Evolutionary conservation across 2,113 vertebrate genomes (phyloP).

Genomic region (Brachyhypopomus occidentalis): DNA sequence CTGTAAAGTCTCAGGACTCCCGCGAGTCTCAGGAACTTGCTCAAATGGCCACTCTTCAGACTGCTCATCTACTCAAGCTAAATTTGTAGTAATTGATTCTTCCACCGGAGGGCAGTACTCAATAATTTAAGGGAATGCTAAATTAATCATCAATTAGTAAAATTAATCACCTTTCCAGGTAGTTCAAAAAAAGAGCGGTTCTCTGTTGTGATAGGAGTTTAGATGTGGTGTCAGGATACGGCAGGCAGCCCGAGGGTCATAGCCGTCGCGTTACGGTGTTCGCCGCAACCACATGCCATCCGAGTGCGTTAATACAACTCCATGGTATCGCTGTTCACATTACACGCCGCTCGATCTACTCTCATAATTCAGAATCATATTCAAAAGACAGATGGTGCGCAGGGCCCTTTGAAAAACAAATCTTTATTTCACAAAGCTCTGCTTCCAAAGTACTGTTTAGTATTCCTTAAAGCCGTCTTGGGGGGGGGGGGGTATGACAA

Average conservation of each 20-base stretch:
- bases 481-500: slow-evolving; percentile 37
- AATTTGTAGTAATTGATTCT: slow-evolving; percentile 57
- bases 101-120: slow-evolving; percentile 63
- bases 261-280: background rate
- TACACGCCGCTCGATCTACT: background rate
- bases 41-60: background rate
- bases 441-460: slow-evolving; percentile 28
- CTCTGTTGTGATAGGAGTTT: background rate
- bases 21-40: background rate
- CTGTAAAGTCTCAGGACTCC: background rate
- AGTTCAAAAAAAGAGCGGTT: slow-evolving; percentile 15
- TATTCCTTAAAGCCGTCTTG: slow-evolving; percentile 34
- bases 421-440: background rate
- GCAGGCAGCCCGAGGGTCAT: background rate
- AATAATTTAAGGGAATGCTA: slow-evolving; percentile 57
- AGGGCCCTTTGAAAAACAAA: background rate
- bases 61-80: slow-evolving; percentile 28
- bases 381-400: background rate
- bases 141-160: slow-evolving; percentile 58
- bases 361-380: background rate
- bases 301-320: background rate
- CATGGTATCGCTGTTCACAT: background rate
- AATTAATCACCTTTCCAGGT: slow-evolving; percentile 49
- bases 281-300: background rate
- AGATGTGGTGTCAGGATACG: background rate